Evolutionary conservation across 2,113 vertebrate genomes (phyloP), one percentile per base, ranked within the genome.

Genomic region (Eidolon helvum): DNA sequence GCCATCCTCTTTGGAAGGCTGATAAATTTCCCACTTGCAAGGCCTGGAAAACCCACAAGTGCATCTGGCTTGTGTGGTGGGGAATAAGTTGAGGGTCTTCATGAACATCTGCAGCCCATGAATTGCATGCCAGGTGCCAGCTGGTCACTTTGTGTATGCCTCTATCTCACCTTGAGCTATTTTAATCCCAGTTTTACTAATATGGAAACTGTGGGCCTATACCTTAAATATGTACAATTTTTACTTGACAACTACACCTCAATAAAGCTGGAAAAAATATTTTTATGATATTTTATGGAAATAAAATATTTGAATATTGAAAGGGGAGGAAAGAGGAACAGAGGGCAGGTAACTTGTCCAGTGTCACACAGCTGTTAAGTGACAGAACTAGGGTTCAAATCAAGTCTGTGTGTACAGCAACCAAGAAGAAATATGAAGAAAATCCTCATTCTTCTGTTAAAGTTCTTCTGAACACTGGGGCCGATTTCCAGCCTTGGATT

Each of bases 101-200:
- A 3, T 0, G 21, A 10, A 48, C 48, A 78, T 8, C 24, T 14
- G 16, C 5, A 18, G 55, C 38, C 40, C 40, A 16, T 4, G 6
- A 7, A 18, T 40, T 2, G 4, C 24, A 3, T 2, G 3, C 61
- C 33, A 4, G 30, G 30, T 19, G 10, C 38, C 8, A 22, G 8
- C 35, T 10, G 0, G 30, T 61, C 75, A 33, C 18, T 7, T 28
- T 16, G 2, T 0, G 6, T 9, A 19, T 4, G 1, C 66, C 71
- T 69, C 30, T 10, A 9, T 35, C 75, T 69, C 24, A 33, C 26
- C 61, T 50, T 2, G n/a, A 26, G 55, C 61, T 14, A 57, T 40
- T 38, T 77, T 8, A 84, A 72, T n/a, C 61, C 43, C 82, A 79
- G 6, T 24, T 65, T 38, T 30, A 88, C 65, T 71, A 38, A 38